These are phyloP conservation scores for Diorhabda sublineata DNA, from an alignment of 1,140 invertebrate species.

Conservation along the genomic window DNA sequence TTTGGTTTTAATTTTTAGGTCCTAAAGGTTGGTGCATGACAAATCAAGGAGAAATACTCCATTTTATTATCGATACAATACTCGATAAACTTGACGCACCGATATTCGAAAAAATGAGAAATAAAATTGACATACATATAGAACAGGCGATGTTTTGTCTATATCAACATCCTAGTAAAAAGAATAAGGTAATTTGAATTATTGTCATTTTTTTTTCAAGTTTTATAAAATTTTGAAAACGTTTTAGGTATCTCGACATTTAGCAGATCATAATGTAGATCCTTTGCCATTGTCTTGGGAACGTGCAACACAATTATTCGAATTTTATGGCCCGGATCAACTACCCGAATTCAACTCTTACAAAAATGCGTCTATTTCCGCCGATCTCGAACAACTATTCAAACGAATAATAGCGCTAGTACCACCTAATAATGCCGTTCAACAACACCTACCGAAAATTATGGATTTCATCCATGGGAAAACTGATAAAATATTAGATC, in stretches of 20 bases:
- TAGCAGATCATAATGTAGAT: slow-evolving; percentile 74
- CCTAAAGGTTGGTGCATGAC: slow-evolving; percentile 66
- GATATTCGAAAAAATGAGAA: slow-evolving; percentile 47
- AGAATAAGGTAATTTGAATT: slow-evolving; percentile 51
- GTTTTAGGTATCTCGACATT: slow-evolving; percentile 53
- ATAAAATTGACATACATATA: slow-evolving; percentile 66
- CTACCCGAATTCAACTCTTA: slow-evolving; percentile 83
- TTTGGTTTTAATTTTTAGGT: slow-evolving; percentile 27
- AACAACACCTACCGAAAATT: slow-evolving; percentile 56
- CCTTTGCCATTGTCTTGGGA: slow-evolving; percentile 74
- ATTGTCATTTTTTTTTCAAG: no score
- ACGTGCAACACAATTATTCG: slow-evolving; percentile 71
- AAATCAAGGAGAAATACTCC: slow-evolving; percentile 70
- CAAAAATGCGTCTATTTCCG: slow-evolving; percentile 64
- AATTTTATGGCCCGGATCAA: slow-evolving; percentile 75
- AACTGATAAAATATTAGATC: slow-evolving; percentile 51
- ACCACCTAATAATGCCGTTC: slow-evolving; percentile 63
- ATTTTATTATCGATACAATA: slow-evolving; percentile 71
- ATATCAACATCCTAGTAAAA: slow-evolving; percentile 79
- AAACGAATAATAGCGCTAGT: slow-evolving; percentile 70
- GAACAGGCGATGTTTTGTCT: slow-evolving; percentile 89
- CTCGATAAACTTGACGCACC: slow-evolving; percentile 62
- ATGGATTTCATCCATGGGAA: slow-evolving; percentile 63
- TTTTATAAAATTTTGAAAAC: no score
- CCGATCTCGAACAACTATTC: slow-evolving; percentile 74